phyloP scores from a whole-genome alignment of 2,888 invertebrate species.

The Euplexia lucipara region DNA sequence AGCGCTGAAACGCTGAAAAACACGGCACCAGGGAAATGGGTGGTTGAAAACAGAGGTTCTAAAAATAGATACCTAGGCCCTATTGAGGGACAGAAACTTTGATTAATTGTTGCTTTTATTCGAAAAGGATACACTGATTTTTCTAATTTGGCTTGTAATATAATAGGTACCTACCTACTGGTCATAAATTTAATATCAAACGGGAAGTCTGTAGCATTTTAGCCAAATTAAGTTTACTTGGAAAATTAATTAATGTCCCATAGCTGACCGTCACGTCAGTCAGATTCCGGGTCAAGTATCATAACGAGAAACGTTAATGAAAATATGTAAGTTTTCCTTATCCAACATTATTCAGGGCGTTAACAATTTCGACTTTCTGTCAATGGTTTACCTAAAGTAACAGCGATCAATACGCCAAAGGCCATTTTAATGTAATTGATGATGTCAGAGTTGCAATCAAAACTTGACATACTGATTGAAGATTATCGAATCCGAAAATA shows the following conservation, averaged over 20 bases:
- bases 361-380: conserved; percentile 4
- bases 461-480: conserved; percentile 40
- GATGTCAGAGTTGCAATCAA: conserved; percentile 38
- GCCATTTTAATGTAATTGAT: conserved; percentile 38
- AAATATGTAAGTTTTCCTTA: conserved; percentile 9
- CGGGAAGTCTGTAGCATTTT: conserved; percentile 8
- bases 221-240: conserved; percentile 8
- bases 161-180: not conserved
- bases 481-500: conserved; percentile 57
- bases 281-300: conserved; percentile 24
- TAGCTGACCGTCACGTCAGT: conserved; percentile 17
- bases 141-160: not conserved
- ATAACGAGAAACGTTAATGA: conserved; percentile 4
- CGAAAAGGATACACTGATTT: conserved; percentile 21
- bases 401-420: conserved; percentile 47
- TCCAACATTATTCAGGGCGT: not conserved
- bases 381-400: conserved; percentile 7
- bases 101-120: conserved; percentile 69
- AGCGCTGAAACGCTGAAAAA: conserved; percentile 84
- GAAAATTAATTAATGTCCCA: conserved; percentile 15
- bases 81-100: conserved; percentile 70
- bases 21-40: conserved; percentile 69
- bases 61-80: conserved; percentile 78
- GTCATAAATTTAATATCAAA: not conserved
- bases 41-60: conserved; percentile 77